Percentiles rank a stretch among this genome's conserved stretches.
Conservation (phyloP, 2,797 vertebrate genomes). For the Spinus olivaceus region DNA sequence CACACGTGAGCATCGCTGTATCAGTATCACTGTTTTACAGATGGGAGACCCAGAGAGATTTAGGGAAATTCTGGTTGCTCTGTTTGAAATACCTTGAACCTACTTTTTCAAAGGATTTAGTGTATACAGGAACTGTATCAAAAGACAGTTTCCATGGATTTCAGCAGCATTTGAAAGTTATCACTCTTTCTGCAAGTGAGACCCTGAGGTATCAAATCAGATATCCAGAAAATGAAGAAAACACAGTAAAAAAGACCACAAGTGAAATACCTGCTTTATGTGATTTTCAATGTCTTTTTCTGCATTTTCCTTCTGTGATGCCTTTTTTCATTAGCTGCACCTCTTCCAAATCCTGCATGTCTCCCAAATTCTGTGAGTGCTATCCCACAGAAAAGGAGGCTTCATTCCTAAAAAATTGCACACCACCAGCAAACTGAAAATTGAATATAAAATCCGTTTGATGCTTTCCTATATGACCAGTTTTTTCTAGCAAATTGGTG, state of each 20-base stretch:
- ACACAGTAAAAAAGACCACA: neutral
- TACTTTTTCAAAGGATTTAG: constrained; percentile 7
- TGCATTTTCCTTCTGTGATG: neutral
- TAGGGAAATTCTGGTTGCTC: neutral
- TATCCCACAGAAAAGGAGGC: neutral
- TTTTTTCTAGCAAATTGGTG: neutral
- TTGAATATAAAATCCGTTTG: neutral
- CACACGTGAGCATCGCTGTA: neutral
- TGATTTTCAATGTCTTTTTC: neutral
- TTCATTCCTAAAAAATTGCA: neutral
- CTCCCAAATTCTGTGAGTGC: neutral
- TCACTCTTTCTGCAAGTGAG: neutral
- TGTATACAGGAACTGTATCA: neutral
- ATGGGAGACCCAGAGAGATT: neutral
- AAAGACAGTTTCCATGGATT: constrained; percentile 11
- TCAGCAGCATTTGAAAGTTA: neutral
- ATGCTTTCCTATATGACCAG: neutral
- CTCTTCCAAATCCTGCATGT: neutral
- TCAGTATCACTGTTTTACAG: neutral
- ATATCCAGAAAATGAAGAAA: constrained; percentile 20
- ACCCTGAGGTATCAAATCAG: neutral
- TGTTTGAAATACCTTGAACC: neutral
- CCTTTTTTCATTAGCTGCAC: neutral
- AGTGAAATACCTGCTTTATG: neutral
- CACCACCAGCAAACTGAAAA: neutral